These are phyloP conservation scores for Oligia latruncula DNA, from an alignment of 2,888 invertebrate species.

Conservation along the genomic window DNA sequence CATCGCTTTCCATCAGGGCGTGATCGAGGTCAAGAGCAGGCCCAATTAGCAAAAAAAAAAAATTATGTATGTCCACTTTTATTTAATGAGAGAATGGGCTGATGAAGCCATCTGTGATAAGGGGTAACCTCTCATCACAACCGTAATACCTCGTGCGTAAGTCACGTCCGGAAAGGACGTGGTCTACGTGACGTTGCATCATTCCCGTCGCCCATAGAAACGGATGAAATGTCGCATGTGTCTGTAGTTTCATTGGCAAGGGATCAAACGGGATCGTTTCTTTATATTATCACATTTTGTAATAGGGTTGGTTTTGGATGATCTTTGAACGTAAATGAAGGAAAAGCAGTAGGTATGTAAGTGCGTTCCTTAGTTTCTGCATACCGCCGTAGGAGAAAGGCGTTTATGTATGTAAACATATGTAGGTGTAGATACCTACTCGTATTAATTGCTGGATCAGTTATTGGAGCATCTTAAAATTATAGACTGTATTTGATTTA, in stretches of 20 bases:
- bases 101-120: not conserved
- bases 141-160: not conserved
- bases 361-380: too few relatives aligned
- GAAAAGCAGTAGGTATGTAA: not conserved
- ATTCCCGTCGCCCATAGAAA: not conserved
- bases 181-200: constrained; percentile 12
- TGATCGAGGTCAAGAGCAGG: too few relatives aligned
- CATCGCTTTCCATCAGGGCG: too few relatives aligned
- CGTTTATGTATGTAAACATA: not conserved
- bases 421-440: not conserved
- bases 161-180: constrained; percentile 20
- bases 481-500: not conserved
- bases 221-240: not conserved
- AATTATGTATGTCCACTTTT: not conserved
- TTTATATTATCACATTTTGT: not conserved
- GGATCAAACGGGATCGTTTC: not conserved
- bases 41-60: too few relatives aligned
- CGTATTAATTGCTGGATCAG: not conserved
- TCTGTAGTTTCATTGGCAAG: not conserved
- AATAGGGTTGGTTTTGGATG: not conserved
- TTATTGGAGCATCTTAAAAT: not conserved
- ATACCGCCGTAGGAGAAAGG: not conserved
- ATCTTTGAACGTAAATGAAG: not conserved
- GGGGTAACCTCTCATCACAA: constrained; percentile 3
- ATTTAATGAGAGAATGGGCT: not conserved